phyloP scores from a whole-genome alignment of 2,797 vertebrate species.

The Glossophaga mutica region DNA sequence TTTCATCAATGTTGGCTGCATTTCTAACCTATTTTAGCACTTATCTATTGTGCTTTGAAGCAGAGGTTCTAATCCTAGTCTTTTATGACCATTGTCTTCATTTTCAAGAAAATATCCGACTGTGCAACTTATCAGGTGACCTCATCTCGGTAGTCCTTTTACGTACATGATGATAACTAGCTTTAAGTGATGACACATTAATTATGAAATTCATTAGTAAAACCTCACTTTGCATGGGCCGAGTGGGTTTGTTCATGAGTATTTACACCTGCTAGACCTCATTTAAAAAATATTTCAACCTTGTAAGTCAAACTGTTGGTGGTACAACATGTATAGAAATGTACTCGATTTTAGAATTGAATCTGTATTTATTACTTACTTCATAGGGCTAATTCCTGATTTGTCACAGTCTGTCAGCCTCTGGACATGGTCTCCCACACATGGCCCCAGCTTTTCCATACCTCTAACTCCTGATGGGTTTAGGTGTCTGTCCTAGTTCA shows the following conservation, averaged over 20 bases:
- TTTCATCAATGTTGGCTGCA: neutral
- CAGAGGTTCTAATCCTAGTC: neutral
- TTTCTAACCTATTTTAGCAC: neutral
- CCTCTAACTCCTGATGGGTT: neutral
- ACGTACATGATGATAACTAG: neutral
- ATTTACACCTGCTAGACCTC: neutral
- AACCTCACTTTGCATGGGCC: neutral
- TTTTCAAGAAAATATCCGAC: neutral
- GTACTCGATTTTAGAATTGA: neutral
- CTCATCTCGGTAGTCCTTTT: neutral
- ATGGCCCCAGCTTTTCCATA: neutral
- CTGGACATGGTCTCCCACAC: neutral
- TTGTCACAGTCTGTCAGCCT: neutral
- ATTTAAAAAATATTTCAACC: constrained; percentile 11
- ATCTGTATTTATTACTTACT: neutral
- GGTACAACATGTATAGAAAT: neutral
- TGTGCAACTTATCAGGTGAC: neutral
- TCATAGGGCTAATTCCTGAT: neutral
- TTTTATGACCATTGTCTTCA: neutral
- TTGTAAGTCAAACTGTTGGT: neutral
- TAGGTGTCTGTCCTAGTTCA: neutral
- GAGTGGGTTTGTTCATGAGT: neutral
- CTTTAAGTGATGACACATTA: neutral
- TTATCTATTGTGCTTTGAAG: neutral
- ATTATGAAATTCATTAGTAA: constrained; percentile 48